Conservation (phyloP, 2,797 vertebrate species). For the Myotis pilosus region DNA sequence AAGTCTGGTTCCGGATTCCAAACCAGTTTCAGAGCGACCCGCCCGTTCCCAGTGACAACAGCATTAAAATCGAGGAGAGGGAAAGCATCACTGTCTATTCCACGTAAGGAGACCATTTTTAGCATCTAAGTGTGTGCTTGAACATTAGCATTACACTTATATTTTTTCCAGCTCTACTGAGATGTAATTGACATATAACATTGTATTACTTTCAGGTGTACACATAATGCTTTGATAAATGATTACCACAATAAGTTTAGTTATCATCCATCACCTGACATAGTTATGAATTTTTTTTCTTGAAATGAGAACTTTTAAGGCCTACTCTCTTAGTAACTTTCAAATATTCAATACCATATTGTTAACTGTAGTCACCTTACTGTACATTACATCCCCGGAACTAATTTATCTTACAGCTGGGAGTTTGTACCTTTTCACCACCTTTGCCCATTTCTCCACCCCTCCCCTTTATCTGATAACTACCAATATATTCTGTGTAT, state of each 20-base stretch:
- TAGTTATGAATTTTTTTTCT: background rate
- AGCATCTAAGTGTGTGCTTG: background rate
- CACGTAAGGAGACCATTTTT: slow-evolving; percentile 82
- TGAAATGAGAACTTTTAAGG: background rate
- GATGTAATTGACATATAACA: background rate
- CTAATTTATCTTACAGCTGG: background rate
- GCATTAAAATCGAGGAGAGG: slow-evolving; percentile 89
- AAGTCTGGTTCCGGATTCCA: slow-evolving; percentile 89
- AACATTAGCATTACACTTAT: background rate
- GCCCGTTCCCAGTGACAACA: slow-evolving; percentile 86
- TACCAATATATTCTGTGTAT: background rate
- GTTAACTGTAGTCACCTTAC: background rate
- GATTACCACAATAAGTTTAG: background rate
- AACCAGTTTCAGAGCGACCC: slow-evolving; percentile 87
- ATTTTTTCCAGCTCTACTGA: background rate
- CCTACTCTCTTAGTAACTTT: background rate
- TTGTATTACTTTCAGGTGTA: background rate
- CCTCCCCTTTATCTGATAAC: background rate
- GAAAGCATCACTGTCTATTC: slow-evolving; percentile 91
- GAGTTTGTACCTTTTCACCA: background rate
- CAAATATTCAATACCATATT: background rate
- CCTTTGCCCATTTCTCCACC: background rate
- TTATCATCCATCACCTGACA: background rate
- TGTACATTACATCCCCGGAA: background rate
- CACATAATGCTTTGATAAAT: background rate